Conservation (phyloP, 1,140 invertebrate species). For the Drosophila melanica region DNA sequence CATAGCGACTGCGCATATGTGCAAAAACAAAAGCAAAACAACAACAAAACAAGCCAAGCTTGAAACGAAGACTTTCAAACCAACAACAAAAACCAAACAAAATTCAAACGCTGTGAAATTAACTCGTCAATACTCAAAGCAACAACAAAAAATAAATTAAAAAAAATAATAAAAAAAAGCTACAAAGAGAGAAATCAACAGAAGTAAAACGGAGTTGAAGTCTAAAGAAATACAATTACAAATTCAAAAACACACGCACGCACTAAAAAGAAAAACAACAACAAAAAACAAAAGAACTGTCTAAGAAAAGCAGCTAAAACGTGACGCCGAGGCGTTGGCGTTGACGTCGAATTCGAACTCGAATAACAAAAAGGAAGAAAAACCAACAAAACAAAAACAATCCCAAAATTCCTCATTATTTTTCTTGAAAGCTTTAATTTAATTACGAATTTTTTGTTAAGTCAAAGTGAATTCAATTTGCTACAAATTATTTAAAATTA, state of each 20-base stretch:
- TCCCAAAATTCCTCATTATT: conserved; percentile 81
- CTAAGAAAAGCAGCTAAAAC: conserved; percentile 29
- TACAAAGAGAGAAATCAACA: conserved; percentile 55
- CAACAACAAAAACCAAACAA: conserved; percentile 79
- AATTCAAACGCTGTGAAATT: conserved; percentile 79
- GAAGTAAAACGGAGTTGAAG: conserved; percentile 62
- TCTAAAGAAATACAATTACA: conserved; percentile 41
- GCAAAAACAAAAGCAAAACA: conserved; percentile 52
- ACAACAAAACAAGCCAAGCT: conserved; percentile 72
- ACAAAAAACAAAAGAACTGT: conserved; percentile 35
- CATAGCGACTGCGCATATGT: conserved; percentile 71
- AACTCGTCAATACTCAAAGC: conserved; percentile 81
- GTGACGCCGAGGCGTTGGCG: conserved; percentile 59
- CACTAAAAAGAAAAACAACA: conserved; percentile 53
- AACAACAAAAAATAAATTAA: conserved; percentile 60
- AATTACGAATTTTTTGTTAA: conserved; percentile 82
- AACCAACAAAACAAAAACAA: conserved; percentile 34
- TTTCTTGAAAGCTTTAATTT: conserved; percentile 82
- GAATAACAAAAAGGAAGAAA: conserved; percentile 49
- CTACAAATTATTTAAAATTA: conserved; percentile 70
- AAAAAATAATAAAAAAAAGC: conserved; percentile 49
- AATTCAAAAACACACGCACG: conserved; percentile 51
- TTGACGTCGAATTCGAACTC: conserved; percentile 61
- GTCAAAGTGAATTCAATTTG: conserved; percentile 80
- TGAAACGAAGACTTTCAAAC: conserved; percentile 80